Percentiles rank a stretch among this genome's conserved stretches.
phyloP scores from a whole-genome alignment of 2,113 vertebrate genomes.

The Alces alces region DNA sequence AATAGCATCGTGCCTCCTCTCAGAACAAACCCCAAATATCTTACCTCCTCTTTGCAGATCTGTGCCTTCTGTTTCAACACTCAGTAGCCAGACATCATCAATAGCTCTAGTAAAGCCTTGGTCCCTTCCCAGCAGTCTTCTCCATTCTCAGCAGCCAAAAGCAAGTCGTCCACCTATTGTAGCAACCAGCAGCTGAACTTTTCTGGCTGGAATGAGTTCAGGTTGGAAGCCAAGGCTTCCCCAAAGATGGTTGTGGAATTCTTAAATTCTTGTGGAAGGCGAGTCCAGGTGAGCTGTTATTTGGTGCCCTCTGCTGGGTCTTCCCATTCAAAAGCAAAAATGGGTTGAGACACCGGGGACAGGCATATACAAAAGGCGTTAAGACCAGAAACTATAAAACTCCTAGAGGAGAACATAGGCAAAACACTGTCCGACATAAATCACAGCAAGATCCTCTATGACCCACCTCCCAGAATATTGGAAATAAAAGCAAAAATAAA shows the following conservation, averaged over 20 bases:
- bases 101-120: not conserved
- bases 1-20: not conserved
- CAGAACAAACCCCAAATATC: not conserved
- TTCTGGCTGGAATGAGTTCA: not conserved
- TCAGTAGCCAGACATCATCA: not conserved
- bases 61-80: not conserved
- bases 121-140: not conserved
- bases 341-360: not conserved
- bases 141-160: not conserved
- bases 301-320: not conserved
- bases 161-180: not conserved
- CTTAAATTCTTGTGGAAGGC: not conserved
- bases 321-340: not conserved
- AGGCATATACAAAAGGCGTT: not conserved
- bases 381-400: too few relatives aligned
- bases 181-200: not conserved
- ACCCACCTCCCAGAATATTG: too few relatives aligned
- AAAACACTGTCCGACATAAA: too few relatives aligned
- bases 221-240: not conserved
- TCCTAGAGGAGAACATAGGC: too few relatives aligned
- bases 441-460: too few relatives aligned
- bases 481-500: too few relatives aligned
- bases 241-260: not conserved
- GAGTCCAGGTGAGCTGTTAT: not conserved
- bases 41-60: not conserved